Evolutionary conservation across 2,888 invertebrate genomes (phyloP).

Genomic region (Nudaria mundana): DNA sequence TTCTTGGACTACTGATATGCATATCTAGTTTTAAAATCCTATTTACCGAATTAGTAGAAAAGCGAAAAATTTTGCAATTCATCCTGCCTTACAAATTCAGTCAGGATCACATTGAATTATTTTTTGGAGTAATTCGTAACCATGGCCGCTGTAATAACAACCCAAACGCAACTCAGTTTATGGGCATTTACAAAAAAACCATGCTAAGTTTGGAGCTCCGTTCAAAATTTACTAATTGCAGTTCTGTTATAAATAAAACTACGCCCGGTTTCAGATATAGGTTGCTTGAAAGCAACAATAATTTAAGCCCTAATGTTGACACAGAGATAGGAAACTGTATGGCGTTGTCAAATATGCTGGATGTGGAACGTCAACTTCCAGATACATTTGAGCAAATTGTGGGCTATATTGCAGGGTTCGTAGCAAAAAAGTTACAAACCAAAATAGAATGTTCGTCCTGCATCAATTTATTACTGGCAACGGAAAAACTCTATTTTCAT

Average conservation of each 20-base stretch:
- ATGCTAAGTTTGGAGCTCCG: neutral
- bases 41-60: conserved; percentile 2
- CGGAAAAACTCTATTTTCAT: neutral
- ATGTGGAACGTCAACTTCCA: neutral
- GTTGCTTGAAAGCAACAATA: neutral
- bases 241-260: neutral
- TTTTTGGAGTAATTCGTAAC: conserved; percentile 9
- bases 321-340: neutral
- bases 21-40: conserved; percentile 4
- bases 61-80: conserved; percentile 4
- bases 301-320: neutral
- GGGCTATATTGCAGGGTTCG: neutral
- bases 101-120: conserved; percentile 6
- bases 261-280: neutral
- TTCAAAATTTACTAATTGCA: neutral
- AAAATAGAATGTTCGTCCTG: neutral
- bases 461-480: neutral
- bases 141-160: conserved; percentile 7
- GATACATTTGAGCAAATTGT: neutral
- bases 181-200: conserved; percentile 1
- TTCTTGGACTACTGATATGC: conserved; percentile 7
- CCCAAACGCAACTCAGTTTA: conserved; percentile 5
- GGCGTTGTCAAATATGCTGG: neutral
- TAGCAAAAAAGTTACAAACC: neutral
- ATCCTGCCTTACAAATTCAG: conserved; percentile 6